Evolutionary conservation across 2,113 vertebrate species (phyloP), one percentile per base, ranked within the genome.

Genomic region (Emydura subglobosa): DNA sequence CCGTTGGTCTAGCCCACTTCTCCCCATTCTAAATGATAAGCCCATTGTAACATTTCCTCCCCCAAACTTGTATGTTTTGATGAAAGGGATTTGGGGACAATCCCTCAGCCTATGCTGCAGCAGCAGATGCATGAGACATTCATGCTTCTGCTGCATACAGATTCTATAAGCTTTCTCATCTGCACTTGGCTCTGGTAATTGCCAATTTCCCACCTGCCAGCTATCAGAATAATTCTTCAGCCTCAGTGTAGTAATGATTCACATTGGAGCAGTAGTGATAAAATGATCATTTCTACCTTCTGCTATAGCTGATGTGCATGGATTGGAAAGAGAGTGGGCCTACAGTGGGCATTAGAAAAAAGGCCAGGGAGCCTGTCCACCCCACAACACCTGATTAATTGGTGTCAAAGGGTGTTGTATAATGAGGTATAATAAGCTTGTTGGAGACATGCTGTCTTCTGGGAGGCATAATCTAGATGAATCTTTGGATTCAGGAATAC

Each of bases 121-220:
- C 89, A 55, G 93, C 1, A 0, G 53, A 49, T 25, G 10, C 39
- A 84, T 87, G n/a, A 91, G 27, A 34, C 93, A 47, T 74, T 29
- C 84, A 29, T 14, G 5, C 91, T 82, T 42, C n/a, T 83, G 42
- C 88, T 93, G 68, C 86, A n/a, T 10, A 0, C 19, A 87, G 47
- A 54, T n/a, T 34, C 7, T 59, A 87, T 87, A 87, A 88, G 59
- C 68, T 94, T 95, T 94, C 90, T 84, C 88, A 44, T 29, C 94
- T 42, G 31, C 76, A 17, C 59, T 51, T 9, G 84, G 29, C 68
- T 90, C 68, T 72, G 10, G 17, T 89, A 79, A 27, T 31, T 89
- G 51, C 49, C 82, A 44, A 7, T 86, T 74, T 29, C 17, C 42
- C 88, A 85, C 91, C 59, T 94, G 92, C 83, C 83, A 51, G 13